Conservation (phyloP, 2,113 vertebrate genomes). For the Rutilus rutilus region DNA sequence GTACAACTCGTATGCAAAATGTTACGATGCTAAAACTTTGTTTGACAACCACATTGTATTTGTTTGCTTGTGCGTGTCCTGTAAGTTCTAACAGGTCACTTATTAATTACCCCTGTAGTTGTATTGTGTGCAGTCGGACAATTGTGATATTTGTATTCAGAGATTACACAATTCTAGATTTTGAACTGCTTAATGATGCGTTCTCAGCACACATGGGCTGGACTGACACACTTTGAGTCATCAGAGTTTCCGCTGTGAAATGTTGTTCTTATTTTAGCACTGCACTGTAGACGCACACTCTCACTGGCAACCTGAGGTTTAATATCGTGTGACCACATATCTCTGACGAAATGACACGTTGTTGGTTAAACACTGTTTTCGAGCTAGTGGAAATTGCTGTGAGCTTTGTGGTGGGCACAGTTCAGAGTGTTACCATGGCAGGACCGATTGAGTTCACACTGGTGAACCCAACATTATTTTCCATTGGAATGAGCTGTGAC, state of each 20-base stretch:
- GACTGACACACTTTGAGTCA: conserved; percentile 41
- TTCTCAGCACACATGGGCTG: not conserved
- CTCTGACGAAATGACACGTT: not conserved
- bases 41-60: not conserved
- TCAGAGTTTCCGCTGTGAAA: conserved; percentile 46
- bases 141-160: not conserved
- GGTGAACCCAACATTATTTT: conserved; percentile 3
- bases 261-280: conserved; percentile 38
- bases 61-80: not conserved
- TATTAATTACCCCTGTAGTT: not conserved
- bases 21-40: not conserved
- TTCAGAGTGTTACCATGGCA: not conserved
- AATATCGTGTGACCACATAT: conserved; percentile 23
- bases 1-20: not conserved
- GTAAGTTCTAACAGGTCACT: not conserved
- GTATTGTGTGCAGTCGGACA: too few species aligned
- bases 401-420: conserved; percentile 21
- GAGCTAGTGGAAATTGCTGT: conserved; percentile 15
- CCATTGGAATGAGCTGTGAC: conserved; percentile 28
- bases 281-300: not conserved
- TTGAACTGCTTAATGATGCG: not conserved
- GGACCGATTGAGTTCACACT: not conserved
- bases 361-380: not conserved
- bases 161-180: not conserved
- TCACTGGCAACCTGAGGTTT: conserved; percentile 21